phyloP scores from a whole-genome alignment of 2,888 invertebrate species.

The Tenthredo scrophulariae region DNA sequence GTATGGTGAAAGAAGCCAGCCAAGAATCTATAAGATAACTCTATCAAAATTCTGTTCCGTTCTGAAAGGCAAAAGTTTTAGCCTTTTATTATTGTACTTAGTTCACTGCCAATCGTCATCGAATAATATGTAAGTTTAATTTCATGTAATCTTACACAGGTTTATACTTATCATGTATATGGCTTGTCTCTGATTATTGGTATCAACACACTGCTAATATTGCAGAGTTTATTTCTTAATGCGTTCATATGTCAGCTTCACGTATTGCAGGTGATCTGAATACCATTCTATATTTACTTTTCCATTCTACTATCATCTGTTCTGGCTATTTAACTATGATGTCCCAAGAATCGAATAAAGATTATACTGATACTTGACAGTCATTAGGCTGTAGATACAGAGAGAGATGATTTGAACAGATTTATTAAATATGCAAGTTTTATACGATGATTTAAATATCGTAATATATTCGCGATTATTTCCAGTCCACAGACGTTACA shows the following conservation, averaged over 20 bases:
- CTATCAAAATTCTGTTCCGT: background rate
- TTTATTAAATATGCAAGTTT: background rate
- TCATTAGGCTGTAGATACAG: background rate
- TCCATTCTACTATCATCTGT: background rate
- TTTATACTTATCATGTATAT: background rate
- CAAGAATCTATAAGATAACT: background rate
- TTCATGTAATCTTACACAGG: slow-evolving; percentile 18
- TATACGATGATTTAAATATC: background rate
- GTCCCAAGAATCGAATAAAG: slow-evolving; percentile 9
- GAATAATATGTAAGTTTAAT: slow-evolving; percentile 3
- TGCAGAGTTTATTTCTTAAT: background rate
- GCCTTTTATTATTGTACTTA: background rate
- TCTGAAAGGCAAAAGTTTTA: background rate
- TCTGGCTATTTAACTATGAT: background rate
- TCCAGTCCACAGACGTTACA: background rate
- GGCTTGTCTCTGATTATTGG: slow-evolving; percentile 43
- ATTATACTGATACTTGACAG: background rate
- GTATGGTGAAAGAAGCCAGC: background rate
- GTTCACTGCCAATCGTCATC: background rate
- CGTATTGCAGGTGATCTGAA: slow-evolving; percentile 19
- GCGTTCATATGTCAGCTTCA: slow-evolving; percentile 33
- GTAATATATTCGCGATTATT: background rate
- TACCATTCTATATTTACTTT: slow-evolving; percentile 18
- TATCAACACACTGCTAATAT: slow-evolving; percentile 16
- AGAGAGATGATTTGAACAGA: background rate